Conservation (phyloP, 2,797 vertebrate species). For the Hydrocynus forskahlii region DNA sequence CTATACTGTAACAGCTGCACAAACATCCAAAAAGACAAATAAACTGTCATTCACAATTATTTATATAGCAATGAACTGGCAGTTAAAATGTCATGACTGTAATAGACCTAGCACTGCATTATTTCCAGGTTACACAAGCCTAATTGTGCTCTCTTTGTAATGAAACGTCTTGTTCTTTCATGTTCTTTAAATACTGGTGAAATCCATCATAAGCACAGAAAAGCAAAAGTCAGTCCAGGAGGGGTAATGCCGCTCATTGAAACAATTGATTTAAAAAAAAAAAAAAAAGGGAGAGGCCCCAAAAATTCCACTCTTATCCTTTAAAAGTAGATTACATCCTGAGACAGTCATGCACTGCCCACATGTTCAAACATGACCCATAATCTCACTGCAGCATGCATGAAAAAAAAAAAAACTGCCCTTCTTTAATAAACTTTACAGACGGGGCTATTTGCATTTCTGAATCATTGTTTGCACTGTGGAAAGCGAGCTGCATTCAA, state of each 20-base stretch:
- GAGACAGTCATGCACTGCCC: slow-evolving; percentile 36
- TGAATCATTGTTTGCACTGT: slow-evolving; percentile 54
- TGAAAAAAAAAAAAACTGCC: slow-evolving; percentile 30
- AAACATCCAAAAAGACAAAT: too few relatives aligned
- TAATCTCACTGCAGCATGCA: slow-evolving; percentile 42
- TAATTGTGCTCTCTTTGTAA: too few relatives aligned
- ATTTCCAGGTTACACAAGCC: too few relatives aligned
- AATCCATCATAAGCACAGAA: too few relatives aligned
- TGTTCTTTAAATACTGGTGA: too few relatives aligned
- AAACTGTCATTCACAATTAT: too few relatives aligned
- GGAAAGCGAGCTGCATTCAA: slow-evolving; percentile 48
- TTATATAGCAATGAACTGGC: too few relatives aligned
- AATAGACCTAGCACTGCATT: too few relatives aligned
- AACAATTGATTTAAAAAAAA: slow-evolving; percentile 28
- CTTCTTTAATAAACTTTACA: slow-evolving; percentile 34
- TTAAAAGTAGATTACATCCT: slow-evolving; percentile 49
- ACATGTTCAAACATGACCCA: slow-evolving; percentile 57
- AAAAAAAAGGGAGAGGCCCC: slow-evolving; percentile 41
- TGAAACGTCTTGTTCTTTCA: too few relatives aligned
- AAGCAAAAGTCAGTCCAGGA: neutral
- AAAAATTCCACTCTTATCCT: slow-evolving; percentile 51
- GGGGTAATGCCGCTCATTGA: slow-evolving; percentile 6
- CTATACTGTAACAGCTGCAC: too few relatives aligned
- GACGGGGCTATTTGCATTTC: slow-evolving; percentile 37
- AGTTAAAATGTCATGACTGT: too few relatives aligned